Evolutionary conservation across 2,113 vertebrate species (phyloP).

Genomic region (Bujurquina vittata): DNA sequence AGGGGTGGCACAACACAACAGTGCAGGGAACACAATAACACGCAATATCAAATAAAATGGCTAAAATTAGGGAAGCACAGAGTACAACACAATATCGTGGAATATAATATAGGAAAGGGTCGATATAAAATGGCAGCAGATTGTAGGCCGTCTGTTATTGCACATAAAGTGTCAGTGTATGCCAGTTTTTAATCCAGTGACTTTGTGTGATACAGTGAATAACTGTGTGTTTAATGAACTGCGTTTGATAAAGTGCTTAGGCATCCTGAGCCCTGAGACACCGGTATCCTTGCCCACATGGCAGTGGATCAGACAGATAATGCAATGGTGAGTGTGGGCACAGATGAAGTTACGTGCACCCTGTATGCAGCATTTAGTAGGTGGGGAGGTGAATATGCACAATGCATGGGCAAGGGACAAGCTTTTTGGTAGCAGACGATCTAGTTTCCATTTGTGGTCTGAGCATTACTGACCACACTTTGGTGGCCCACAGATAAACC

Average conservation of each 20-base stretch:
- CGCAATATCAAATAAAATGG: not conserved
- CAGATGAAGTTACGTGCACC: not conserved
- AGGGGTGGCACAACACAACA: not conserved
- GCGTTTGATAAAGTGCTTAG: not conserved
- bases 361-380: not conserved
- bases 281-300: too few species aligned
- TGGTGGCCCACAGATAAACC: not conserved
- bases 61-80: not conserved
- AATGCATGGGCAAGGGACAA: not conserved
- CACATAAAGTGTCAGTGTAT: not conserved
- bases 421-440: not conserved
- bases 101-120: not conserved
- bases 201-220: not conserved
- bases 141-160: not conserved
- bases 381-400: not conserved
- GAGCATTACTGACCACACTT: not conserved
- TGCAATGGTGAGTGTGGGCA: too few species aligned
- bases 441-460: not conserved
- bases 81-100: not conserved
- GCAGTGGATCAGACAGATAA: too few species aligned
- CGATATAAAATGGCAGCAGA: not conserved
- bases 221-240: not conserved
- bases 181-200: not conserved
- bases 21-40: not conserved
- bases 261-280: too few species aligned